Conservation (phyloP, 1,140 invertebrate genomes). For the Hyles euphorbiae region DNA sequence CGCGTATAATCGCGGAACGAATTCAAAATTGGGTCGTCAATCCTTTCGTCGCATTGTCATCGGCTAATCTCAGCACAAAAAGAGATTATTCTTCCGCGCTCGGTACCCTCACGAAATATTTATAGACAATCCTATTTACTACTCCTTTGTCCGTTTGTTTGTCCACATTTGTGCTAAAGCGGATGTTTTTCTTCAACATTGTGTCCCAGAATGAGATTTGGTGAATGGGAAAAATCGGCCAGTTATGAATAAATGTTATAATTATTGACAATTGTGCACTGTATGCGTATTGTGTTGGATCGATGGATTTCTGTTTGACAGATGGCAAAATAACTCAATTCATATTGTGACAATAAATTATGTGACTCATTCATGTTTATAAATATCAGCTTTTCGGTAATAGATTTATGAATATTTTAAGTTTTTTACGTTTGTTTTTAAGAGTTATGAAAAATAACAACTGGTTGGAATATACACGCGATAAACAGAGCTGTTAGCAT, state of each 20-base stretch:
- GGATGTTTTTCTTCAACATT: slow-evolving; percentile 52
- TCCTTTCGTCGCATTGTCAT: slow-evolving; percentile 36
- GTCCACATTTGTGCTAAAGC: slow-evolving; percentile 59
- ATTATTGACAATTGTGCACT: slow-evolving; percentile 15
- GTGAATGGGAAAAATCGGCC: slow-evolving; percentile 13
- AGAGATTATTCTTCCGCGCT: slow-evolving; percentile 36
- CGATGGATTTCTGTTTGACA: too few relatives aligned
- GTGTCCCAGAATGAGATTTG: slow-evolving; percentile 29
- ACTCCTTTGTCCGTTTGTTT: slow-evolving; percentile 48
- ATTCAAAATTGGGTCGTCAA: slow-evolving; percentile 16
- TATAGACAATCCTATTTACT: slow-evolving; percentile 43
- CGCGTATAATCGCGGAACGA: slow-evolving; percentile 2
- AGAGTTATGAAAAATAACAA: too few relatives aligned
- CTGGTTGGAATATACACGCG: too few relatives aligned
- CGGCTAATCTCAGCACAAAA: slow-evolving; percentile 50
- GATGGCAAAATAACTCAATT: too few relatives aligned
- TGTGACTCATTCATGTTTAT: not conserved
- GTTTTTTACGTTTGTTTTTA: too few relatives aligned
- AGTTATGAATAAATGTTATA: slow-evolving; percentile 17
- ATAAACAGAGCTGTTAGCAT: too few relatives aligned
- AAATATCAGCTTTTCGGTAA: not conserved
- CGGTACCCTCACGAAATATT: slow-evolving; percentile 52
- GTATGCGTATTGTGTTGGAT: not conserved
- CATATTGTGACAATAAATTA: not conserved
- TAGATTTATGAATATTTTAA: too few relatives aligned